Evolutionary conservation across 2,797 vertebrate genomes (phyloP).

Genomic region (Linurgus olivaceus): DNA sequence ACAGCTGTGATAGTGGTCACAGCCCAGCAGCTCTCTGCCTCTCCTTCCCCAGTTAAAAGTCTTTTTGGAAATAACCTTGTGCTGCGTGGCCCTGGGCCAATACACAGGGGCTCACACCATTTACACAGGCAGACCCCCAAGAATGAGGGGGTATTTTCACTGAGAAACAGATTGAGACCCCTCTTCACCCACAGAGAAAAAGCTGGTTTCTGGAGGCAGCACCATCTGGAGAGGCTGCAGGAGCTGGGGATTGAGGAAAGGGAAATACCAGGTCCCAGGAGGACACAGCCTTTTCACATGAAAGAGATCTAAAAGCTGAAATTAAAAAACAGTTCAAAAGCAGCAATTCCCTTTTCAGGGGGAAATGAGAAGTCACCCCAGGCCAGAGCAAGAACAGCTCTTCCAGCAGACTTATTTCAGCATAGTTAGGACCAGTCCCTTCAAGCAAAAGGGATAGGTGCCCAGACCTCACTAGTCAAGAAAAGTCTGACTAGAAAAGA

Average conservation of each 20-base stretch:
- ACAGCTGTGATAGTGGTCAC: background rate
- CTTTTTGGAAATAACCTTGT: background rate
- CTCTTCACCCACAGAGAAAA: background rate
- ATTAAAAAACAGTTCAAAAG: background rate
- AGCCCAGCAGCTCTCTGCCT: background rate
- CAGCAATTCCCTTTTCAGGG: background rate
- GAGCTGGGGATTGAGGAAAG: background rate
- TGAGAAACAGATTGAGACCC: background rate
- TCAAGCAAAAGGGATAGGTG: accelerated
- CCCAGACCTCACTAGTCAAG: background rate
- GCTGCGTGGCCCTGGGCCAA: accelerated
- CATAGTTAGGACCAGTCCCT: background rate
- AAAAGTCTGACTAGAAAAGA: background rate
- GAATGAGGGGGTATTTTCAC: accelerated
- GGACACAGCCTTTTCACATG: background rate
- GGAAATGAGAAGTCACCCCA: background rate
- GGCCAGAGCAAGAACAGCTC: background rate
- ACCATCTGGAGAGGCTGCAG: background rate
- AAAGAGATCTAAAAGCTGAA: background rate
- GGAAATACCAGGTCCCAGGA: background rate
- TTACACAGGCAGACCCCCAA: background rate
- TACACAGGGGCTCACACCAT: accelerated
- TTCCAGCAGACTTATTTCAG: background rate
- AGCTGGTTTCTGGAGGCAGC: background rate
- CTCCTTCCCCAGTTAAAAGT: background rate